A percentile compares a stretch with the other conserved stretches of the same genome.
phyloP scores from a whole-genome alignment of 2,113 vertebrate genomes.

The Sclerurus mexicanus region DNA sequence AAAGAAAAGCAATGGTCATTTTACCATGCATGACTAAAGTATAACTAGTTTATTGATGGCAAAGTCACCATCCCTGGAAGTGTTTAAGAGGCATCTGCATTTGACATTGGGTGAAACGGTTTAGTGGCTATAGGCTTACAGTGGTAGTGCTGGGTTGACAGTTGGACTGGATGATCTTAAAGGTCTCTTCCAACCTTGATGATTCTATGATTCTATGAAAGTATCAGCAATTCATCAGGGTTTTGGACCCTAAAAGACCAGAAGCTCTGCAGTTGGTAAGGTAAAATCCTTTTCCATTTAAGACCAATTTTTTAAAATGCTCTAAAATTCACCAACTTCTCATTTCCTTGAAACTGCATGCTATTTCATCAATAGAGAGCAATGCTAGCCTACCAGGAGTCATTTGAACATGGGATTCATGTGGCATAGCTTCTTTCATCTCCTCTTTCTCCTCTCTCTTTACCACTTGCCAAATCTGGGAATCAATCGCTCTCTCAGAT shows the following conservation, averaged over 20 bases:
- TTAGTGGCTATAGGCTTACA: not conserved
- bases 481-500: not conserved
- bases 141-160: not conserved
- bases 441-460: not conserved
- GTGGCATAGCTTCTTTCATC: not conserved
- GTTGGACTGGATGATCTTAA: not conserved
- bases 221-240: not conserved
- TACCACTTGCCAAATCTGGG: not conserved
- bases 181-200: not conserved
- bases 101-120: not conserved
- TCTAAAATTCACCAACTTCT: not conserved
- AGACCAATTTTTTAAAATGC: fast-evolving
- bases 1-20: not conserved
- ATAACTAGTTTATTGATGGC: not conserved
- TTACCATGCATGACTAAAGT: not conserved
- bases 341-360: not conserved
- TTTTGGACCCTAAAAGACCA: not conserved
- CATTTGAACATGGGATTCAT: not conserved
- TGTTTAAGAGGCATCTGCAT: not conserved
- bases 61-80: not conserved
- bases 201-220: not conserved
- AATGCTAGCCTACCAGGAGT: not conserved
- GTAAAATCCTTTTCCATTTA: not conserved
- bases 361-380: not conserved
- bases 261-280: not conserved